phyloP scores from a whole-genome alignment of 1,140 invertebrate species.

The Lepidurus couesii region DNA sequence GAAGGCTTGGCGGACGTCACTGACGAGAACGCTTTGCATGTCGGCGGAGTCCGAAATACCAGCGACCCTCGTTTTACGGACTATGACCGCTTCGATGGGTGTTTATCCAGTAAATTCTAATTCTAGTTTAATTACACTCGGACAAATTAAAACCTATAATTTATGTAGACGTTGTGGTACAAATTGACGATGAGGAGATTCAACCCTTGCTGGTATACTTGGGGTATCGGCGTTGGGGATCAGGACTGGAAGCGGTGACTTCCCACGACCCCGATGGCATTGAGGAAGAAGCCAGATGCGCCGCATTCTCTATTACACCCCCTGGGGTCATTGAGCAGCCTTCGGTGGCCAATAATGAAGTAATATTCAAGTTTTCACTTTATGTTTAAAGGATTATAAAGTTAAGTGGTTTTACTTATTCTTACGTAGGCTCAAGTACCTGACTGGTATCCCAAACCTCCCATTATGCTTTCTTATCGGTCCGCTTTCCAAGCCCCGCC shows the following conservation, averaged over 20 bases:
- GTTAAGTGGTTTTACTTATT: background rate
- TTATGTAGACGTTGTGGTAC: constrained; percentile 40
- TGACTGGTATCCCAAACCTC: constrained; percentile 38
- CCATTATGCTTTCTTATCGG: constrained; percentile 36
- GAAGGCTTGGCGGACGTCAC: constrained; percentile 38
- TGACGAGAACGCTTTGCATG: constrained; percentile 58
- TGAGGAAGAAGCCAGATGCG: constrained; percentile 33
- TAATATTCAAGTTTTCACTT: background rate
- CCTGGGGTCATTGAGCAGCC: constrained; percentile 32
- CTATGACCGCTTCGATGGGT: constrained; percentile 80
- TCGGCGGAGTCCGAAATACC: constrained; percentile 71
- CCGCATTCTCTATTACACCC: constrained; percentile 33
- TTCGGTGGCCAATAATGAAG: constrained; percentile 31
- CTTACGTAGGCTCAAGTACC: constrained; percentile 33
- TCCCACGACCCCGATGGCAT: constrained; percentile 36
- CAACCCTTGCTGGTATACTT: constrained; percentile 40
- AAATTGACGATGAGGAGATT: constrained; percentile 36
- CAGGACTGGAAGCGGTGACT: constrained; percentile 38
- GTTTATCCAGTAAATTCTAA: constrained; percentile 68
- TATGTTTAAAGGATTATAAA: background rate
- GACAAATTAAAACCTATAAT: background rate
- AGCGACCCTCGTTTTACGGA: constrained; percentile 68
- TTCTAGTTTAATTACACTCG: constrained; percentile 11
- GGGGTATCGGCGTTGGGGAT: constrained; percentile 38
- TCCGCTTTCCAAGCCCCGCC: constrained; percentile 34